These are phyloP conservation scores for Geodia barretti DNA, from an alignment of 37 sponge, comb jelly and placozoan species.

Conservation along the genomic window DNA sequence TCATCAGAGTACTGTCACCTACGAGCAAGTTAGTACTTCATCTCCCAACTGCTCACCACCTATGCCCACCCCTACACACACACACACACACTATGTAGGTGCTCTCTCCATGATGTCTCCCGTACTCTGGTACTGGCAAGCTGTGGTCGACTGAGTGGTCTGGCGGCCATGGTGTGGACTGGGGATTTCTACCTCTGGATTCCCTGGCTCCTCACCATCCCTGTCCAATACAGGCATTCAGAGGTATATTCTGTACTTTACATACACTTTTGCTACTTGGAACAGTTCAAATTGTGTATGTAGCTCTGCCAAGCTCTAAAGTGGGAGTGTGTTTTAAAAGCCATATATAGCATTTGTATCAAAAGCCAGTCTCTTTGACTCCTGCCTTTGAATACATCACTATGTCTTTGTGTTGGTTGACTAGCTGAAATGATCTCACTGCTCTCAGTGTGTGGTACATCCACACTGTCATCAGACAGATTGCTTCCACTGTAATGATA, in stretches of 20 bases:
- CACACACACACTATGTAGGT: conserved; percentile 4
- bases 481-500: too few species aligned
- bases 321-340: background rate
- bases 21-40: background rate
- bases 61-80: background rate
- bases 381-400: too few species aligned
- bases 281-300: background rate
- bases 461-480: too few species aligned
- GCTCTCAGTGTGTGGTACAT: too few species aligned
- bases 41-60: background rate
- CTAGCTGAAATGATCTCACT: too few species aligned
- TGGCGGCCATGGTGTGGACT: conserved; percentile 82
- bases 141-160: conserved; percentile 63
- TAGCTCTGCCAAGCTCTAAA: conserved; percentile 21
- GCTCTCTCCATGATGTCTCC: background rate
- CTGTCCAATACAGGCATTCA: conserved; percentile 66
- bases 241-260: conserved; percentile 52
- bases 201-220: conserved; percentile 48
- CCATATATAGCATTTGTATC: background rate
- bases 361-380: too few species aligned
- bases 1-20: background rate
- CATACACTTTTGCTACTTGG: background rate
- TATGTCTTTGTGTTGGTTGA: too few species aligned
- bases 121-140: conserved; percentile 69
- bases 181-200: conserved; percentile 75